Evolutionary conservation across 2,888 invertebrate genomes (phyloP).

Genomic region (Aelia acuminata): DNA sequence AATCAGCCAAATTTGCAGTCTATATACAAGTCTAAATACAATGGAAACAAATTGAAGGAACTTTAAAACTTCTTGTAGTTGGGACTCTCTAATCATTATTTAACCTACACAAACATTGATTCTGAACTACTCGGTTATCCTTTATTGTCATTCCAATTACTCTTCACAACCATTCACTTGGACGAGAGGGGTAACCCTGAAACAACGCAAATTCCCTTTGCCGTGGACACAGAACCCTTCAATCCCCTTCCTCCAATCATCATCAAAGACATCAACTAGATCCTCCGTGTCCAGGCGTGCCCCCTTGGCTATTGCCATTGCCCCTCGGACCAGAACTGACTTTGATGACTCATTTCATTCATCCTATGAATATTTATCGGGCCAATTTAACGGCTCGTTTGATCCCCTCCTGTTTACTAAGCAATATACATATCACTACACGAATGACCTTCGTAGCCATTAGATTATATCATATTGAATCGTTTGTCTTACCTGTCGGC

Average conservation of each 20-base stretch:
- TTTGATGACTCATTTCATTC: constrained; percentile 51
- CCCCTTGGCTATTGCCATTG: constrained; percentile 11
- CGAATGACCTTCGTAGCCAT: background rate
- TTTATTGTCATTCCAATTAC: background rate
- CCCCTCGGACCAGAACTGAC: constrained; percentile 32
- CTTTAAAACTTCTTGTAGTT: too few relatives aligned
- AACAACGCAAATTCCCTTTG: background rate
- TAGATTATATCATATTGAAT: background rate
- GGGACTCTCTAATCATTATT: background rate
- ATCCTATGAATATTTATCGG: constrained; percentile 32
- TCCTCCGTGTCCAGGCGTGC: background rate
- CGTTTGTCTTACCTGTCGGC: background rate
- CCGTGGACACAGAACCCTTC: background rate
- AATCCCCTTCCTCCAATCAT: background rate
- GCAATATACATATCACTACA: constrained; percentile 15
- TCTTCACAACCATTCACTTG: background rate
- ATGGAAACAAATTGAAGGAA: too few relatives aligned
- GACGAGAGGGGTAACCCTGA: background rate
- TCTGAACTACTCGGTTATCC: background rate
- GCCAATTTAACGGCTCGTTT: constrained; percentile 23
- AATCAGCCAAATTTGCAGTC: too few relatives aligned
- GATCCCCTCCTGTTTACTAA: background rate
- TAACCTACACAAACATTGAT: background rate
- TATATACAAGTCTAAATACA: too few relatives aligned
- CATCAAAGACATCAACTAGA: background rate